These are phyloP conservation scores for Eupithecia subfuscata DNA, from an alignment of 2,888 invertebrate species.

Conservation along the genomic window DNA sequence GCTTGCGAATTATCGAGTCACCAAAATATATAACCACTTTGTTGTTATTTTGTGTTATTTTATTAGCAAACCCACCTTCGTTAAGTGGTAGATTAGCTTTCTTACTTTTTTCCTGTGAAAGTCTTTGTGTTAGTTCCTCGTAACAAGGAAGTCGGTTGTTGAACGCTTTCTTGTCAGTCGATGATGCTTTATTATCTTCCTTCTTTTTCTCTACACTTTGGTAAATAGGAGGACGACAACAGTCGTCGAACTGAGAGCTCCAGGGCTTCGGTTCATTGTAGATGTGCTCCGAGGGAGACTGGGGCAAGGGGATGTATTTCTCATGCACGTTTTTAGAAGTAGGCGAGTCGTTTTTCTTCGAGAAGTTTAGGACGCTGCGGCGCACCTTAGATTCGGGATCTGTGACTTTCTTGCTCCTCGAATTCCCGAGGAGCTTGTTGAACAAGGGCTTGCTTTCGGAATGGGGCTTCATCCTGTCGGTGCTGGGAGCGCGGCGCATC, in stretches of 20 bases:
- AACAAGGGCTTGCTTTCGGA: conserved; percentile 75
- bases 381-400: conserved; percentile 69
- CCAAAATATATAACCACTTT: conserved; percentile 90
- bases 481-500: conserved; percentile 79
- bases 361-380: conserved; percentile 75
- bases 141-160: conserved; percentile 78
- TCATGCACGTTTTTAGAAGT: conserved; percentile 74
- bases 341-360: conserved; percentile 65
- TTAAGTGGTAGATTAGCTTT: conserved; percentile 64
- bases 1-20: conserved; percentile 84
- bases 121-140: conserved; percentile 74
- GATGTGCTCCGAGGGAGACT: conserved; percentile 70
- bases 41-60: conserved; percentile 82
- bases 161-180: conserved; percentile 70
- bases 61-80: conserved; percentile 70
- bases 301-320: conserved; percentile 77
- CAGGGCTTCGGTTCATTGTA: conserved; percentile 78
- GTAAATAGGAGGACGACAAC: conserved; percentile 76
- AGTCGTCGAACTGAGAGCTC: conserved; percentile 70
- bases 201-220: conserved; percentile 78
- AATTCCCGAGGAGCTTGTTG: conserved; percentile 75
- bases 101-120: conserved; percentile 79
- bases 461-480: conserved; percentile 74
- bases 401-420: conserved; percentile 73
- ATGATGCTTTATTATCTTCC: conserved; percentile 61